Evolutionary conservation across 2,888 invertebrate genomes (phyloP), one percentile per base, ranked within the genome.

Genomic region (Agriopis marginaria): DNA sequence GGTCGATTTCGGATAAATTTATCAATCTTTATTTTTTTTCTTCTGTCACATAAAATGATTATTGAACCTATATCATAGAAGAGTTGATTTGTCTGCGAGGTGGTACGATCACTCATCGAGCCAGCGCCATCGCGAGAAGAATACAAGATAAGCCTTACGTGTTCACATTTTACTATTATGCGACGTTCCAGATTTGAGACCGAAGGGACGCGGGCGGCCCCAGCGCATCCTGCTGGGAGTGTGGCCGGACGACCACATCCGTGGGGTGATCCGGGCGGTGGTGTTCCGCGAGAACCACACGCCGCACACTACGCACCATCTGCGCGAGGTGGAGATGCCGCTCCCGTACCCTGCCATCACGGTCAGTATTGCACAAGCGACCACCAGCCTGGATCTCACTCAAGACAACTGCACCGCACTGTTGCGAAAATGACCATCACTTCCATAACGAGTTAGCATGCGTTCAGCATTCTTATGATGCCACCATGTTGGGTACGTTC

Each of bases 171-270:
- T 91, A 93, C 89, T 91, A 86, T 92, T 92, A 87, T 88, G 91
- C 86, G 86, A 82, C 80, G 79, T 95, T 94, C 79, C 95, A 96
- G 97, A 98, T 95, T 95, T 98, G 87, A 95, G 98, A 83, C 98
- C 98, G 53, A 98, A 98, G 91, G 98, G 98, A 61, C 95, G 98
- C 82, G 98, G 98, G 45, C 95, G 98, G 77, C 98, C 98, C 39
- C 98, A 98, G 88, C 96, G 98, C 86, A 98, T 98, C 87, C 95
- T 98, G 78, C 94, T 98, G 77, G 98, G 98, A 73, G 97, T 98
- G 72, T 98, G 98, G 98, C 98, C 98, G 10, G 98, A 98, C 90
- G 98, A 98, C 87, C 98, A 98, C 91, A 98, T 98, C 89, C 97
- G 98, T 86, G 98, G 98, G 74, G 98, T 98, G 66, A 98, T 98